Percentiles rank a stretch among this genome's conserved stretches.
Evolutionary conservation across 2,888 invertebrate genomes (phyloP).

Genomic region (Hyposoter didymator): DNA sequence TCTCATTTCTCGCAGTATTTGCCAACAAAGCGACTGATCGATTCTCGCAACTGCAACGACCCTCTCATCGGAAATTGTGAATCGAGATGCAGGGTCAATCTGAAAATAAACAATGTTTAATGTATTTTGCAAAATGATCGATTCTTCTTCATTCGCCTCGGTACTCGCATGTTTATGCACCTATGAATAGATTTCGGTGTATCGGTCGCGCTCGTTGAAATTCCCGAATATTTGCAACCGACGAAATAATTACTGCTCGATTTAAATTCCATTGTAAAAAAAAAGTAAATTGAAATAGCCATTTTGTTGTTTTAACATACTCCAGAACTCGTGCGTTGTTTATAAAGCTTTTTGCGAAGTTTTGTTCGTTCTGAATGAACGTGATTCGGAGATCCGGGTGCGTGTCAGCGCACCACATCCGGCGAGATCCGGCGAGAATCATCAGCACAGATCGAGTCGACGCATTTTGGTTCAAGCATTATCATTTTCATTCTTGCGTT

Average conservation of each 20-base stretch:
- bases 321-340: constrained; percentile 47
- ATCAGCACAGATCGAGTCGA: constrained; percentile 27
- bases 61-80: constrained; percentile 88
- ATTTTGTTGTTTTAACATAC: constrained; percentile 48
- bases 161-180: constrained; percentile 66
- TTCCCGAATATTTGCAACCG: constrained; percentile 85
- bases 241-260: constrained; percentile 87
- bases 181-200: constrained; percentile 81
- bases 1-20: constrained; percentile 99
- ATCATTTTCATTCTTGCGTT: constrained; percentile 10
- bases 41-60: constrained; percentile 92
- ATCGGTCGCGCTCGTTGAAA: constrained; percentile 78
- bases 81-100: constrained; percentile 91
- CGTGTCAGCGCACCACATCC: constrained; percentile 52
- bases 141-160: too few species aligned
- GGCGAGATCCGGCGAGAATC: constrained; percentile 12
- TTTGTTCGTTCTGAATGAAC: constrained; percentile 40
- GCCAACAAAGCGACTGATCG: constrained; percentile 96
- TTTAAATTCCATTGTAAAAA: constrained; percentile 69
- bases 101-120: constrained; percentile 65
- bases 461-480: background rate
- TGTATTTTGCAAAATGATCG: too few species aligned
- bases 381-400: constrained; percentile 39
- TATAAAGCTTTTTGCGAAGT: constrained; percentile 55
- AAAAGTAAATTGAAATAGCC: constrained; percentile 55